A percentile compares a stretch with the other conserved stretches of the same genome.
These are phyloP conservation scores for Actinernus sp. DNA, from an alignment of 92 coral and sea anemone species.

Conservation along the genomic window DNA sequence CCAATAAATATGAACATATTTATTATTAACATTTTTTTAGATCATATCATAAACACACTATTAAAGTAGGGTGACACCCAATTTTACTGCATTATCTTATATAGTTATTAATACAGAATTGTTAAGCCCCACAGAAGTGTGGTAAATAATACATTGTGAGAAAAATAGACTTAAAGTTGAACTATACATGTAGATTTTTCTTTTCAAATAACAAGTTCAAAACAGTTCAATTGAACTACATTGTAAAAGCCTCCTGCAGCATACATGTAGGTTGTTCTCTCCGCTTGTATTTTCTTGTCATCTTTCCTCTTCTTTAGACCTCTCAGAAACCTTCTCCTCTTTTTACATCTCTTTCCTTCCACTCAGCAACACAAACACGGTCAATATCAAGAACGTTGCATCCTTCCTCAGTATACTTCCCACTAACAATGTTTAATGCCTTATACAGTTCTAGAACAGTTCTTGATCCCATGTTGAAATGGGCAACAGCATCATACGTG, in stretches of 20 bases:
- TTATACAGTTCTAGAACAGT: conserved; percentile 42
- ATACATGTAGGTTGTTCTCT: conserved; percentile 37
- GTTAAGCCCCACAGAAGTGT: no score
- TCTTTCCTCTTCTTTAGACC: conserved; percentile 49
- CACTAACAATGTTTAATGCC: conserved; percentile 42
- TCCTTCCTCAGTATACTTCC: conserved; percentile 56
- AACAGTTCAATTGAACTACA: conserved; percentile 46
- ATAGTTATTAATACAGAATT: no score
- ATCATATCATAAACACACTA: no score
- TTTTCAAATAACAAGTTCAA: no score
- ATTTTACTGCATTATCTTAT: no score
- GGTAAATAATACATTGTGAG: conserved; percentile 17
- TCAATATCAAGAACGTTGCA: conserved; percentile 49
- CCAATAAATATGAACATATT: no score
- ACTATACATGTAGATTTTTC: no score
- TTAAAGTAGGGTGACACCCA: no score
- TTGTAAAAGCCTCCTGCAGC: no score
- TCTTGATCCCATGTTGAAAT: conserved; percentile 38
- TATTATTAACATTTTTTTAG: no score
- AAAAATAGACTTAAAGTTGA: conserved; percentile 18
- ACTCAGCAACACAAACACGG: conserved; percentile 30
- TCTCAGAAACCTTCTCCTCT: no score
- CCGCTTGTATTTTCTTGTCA: conserved; percentile 35
- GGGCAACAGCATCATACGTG: conserved; percentile 40
- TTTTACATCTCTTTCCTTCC: conserved; percentile 24